Evolutionary conservation across 2,888 invertebrate species (phyloP), one percentile per base, ranked within the genome.

Genomic region (Palloptera scutellata): DNA sequence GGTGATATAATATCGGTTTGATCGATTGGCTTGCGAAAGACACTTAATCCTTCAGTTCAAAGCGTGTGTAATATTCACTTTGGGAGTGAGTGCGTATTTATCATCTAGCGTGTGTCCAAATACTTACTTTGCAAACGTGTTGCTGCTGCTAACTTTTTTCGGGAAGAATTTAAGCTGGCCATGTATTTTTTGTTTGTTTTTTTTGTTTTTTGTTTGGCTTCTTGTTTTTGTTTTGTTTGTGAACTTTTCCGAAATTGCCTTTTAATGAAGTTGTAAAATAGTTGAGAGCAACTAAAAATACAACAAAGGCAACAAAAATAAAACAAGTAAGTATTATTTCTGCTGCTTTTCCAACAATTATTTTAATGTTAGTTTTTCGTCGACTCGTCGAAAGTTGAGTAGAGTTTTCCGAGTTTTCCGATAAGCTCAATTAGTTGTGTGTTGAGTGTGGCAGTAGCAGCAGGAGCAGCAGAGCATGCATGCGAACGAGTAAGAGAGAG

Each of bases 261-360:
- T 48, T 53, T 53, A 53, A 53, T 53, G 53, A 53, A 19, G 53
- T 53, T 53, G 53, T 53, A 19, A 53, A 53, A 53, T 15, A 53
- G 53, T 53, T 53, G 19, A 19, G 15, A n/a, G 52, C 13, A 12
- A 52, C n/a, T n/a, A n/a, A n/a, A n/a, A n/a, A n/a, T n/a, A n/a
- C n/a, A n/a, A n/a, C n/a, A n/a, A n/a, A n/a, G n/a, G 30, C 30
- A 30, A 30, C 30, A 30, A 30, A 30, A 30, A 30, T 30, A 30
- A 30, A 30, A 30, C 30, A 30, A 30, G 30, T 6, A 30, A 30
- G 30, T 30, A 30, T 53, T 53, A 53, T 53, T 53, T 53, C 6
- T 53, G 17, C 53, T 53, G 53, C 53, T 53, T 53, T n/a, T 17
- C 19, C 17, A 19, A 17, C 53, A 19, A 53, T 53, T 53, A 19